Percentiles rank a stretch among this genome's conserved stretches.
Evolutionary conservation across 1,140 invertebrate genomes (phyloP).

Genomic region (Probaryconus sp.): DNA sequence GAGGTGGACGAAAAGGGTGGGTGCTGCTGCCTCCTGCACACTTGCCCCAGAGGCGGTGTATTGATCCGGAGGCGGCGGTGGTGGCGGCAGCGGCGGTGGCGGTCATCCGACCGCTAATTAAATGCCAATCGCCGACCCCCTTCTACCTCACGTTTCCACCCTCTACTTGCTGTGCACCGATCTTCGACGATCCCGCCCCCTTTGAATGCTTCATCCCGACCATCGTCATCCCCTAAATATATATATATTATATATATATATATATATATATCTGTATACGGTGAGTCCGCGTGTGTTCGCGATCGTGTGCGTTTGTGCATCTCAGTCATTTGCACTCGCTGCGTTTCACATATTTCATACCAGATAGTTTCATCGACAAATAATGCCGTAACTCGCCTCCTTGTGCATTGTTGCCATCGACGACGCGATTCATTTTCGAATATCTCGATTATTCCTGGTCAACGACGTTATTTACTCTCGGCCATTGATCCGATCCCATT

Average conservation of each 20-base stretch:
- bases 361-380: slow-evolving; percentile 53
- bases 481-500: too few relatives aligned
- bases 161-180: slow-evolving; percentile 57
- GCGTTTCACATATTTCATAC: slow-evolving; percentile 57
- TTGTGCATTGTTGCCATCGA: slow-evolving; percentile 29
- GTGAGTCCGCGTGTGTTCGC: slow-evolving; percentile 13
- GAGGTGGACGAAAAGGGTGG: slow-evolving; percentile 53
- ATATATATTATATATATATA: slow-evolving; percentile 18
- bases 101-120: slow-evolving; percentile 78
- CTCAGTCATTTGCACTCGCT: slow-evolving; percentile 58
- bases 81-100: slow-evolving; percentile 74
- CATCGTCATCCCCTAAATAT: slow-evolving; percentile 53
- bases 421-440: slow-evolving; percentile 39
- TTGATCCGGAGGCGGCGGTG: slow-evolving; percentile 64
- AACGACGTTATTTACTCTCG: slow-evolving; percentile 32
- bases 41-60: slow-evolving; percentile 68
- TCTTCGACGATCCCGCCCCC: slow-evolving; percentile 61
- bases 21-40: slow-evolving; percentile 74
- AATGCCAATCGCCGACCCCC: slow-evolving; percentile 77
- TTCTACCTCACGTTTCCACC: slow-evolving; percentile 60
- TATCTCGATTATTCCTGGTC: slow-evolving; percentile 26
- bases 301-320: slow-evolving; percentile 40
- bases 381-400: slow-evolving; percentile 16
- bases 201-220: slow-evolving; percentile 40
- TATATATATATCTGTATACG: neutral